Base-by-base conservation (phyloP, 2,797 vertebrate genomes). In the Sardinella longiceps region DNA sequence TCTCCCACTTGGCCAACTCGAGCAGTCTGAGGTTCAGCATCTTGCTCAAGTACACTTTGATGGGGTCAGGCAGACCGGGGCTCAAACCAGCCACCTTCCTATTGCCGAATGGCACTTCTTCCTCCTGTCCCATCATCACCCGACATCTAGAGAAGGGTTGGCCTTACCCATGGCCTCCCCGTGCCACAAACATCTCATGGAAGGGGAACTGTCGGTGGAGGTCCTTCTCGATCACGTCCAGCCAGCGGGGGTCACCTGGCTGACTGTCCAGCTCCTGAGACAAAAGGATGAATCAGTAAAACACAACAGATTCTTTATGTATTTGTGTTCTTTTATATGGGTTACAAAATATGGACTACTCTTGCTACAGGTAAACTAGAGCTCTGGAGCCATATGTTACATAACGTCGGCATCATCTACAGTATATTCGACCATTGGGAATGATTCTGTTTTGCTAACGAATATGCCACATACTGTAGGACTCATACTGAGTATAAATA, bases 171-270 rank as follows among this genome's bases (percentile, higher is more conserved):
- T 98, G 97, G 85, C 98, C 98, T 66, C 98, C 98, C 1, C 97
- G 96, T 0, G 97, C 97, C 84, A 96, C 95, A 1, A 99, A 99
- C 98, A 99, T 99, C 95, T 99, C 98, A 0, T 99, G 98, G 93
- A 99, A 99, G 46, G 98, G 98, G 89, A 99, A 99, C 92, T 99
- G 98, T 63, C 98, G 95, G 91, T 99, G 98, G 51, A 99, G 97
- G 90, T 99, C 98, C 82, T 97, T 94, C 92, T 99, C 96, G 0
- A 99, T 99, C 86, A 99, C 93, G 0, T 99, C 98, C 84, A 98
- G 88, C 98, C 98, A 99, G 87, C 97, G 97, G 0, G 98, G 96
- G 82, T 99, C 98, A 80, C 98, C 98, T 0, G 94, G 88, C 80
- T 95, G 95, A 39, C 88, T 84, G 89, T 98, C 97, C 91, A 99